Base-by-base conservation (phyloP, 2,113 vertebrate species). In the Zosterops pallidus region DNA sequence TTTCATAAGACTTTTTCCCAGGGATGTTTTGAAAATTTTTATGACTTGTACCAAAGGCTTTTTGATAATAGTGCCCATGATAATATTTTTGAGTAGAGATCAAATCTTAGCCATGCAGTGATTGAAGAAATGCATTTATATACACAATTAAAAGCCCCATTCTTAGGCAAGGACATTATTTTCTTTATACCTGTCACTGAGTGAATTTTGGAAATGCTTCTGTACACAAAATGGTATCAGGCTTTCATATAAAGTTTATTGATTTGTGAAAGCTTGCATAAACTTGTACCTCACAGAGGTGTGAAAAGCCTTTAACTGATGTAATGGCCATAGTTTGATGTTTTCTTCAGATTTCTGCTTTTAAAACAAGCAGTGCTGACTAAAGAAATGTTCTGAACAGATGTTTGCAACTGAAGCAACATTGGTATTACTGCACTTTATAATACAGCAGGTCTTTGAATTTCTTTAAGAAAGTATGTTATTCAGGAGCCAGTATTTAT, bases 321-420 rank as follows among this genome's bases (percentile, higher is more conserved):
- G 85, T 95, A 96, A 97, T 93, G 71, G 79, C 69, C 85, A 90
- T 39, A 82, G 71, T 46, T 82, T 95, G 94, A 95, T 5, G 11
- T 83, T 97, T 96, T 94, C 87, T 94, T 96, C 90, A 90, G 55
- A 85, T 78, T 93, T 94, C 91, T 96, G 35, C 89, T 97, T 96
- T 84, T 96, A 95, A 97, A 97, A 97, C 47, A 67, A 92, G 64
- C 37, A 90, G 86, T 60, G 52, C 76, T 97, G 90, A 86, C 86
- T 94, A 93, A 93, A 97, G 92, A 95, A 96, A 91, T 87, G 79
- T 95, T 97, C 85, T 71, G 94, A 96, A 96, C 97, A 98, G 95
- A 97, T 97, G 96, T 97, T 93, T 78, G 6, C 67, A 97, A 64
- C 67, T 89, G 62, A 65, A 90, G 64, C 0, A 0, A 77, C 65